Evolutionary conservation across 2,888 invertebrate species (phyloP).

Genomic region (Amblyjoppa proteus): DNA sequence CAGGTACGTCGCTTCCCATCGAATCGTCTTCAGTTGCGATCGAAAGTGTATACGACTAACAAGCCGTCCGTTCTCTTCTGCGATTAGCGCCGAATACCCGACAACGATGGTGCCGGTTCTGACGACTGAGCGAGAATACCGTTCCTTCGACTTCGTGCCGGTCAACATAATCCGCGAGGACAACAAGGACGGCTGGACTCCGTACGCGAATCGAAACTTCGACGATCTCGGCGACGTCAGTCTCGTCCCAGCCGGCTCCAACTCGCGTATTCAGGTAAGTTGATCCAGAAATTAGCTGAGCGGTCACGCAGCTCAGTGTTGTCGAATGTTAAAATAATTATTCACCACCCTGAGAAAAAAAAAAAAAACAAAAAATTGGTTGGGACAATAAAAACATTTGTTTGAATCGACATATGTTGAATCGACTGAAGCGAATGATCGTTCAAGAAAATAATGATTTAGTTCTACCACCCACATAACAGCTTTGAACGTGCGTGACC

Average conservation of each 20-base stretch:
- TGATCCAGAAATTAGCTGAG: not conserved
- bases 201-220: slow-evolving; percentile 78
- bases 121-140: slow-evolving; percentile 80
- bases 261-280: slow-evolving; percentile 81
- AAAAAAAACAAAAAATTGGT: too few relatives aligned
- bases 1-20: slow-evolving; percentile 71
- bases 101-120: slow-evolving; percentile 83
- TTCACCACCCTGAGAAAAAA: too few relatives aligned
- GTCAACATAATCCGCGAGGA: slow-evolving; percentile 83
- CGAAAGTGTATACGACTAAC: not conserved
- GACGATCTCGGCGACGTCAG: slow-evolving; percentile 82
- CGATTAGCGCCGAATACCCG: slow-evolving; percentile 79
- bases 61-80: not conserved
- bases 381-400: too few relatives aligned
- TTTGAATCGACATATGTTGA: too few relatives aligned
- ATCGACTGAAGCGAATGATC: too few relatives aligned
- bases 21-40: not conserved
- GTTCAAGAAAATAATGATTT: too few relatives aligned
- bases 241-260: slow-evolving; percentile 82
- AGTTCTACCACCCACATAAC: too few relatives aligned
- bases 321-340: too few relatives aligned
- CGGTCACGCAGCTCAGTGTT: too few relatives aligned
- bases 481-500: too few relatives aligned
- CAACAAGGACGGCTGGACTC: slow-evolving; percentile 77
- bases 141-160: slow-evolving; percentile 82